These are phyloP conservation scores for Martes martes DNA, from an alignment of 2,113 vertebrate species.

Conservation along the genomic window DNA sequence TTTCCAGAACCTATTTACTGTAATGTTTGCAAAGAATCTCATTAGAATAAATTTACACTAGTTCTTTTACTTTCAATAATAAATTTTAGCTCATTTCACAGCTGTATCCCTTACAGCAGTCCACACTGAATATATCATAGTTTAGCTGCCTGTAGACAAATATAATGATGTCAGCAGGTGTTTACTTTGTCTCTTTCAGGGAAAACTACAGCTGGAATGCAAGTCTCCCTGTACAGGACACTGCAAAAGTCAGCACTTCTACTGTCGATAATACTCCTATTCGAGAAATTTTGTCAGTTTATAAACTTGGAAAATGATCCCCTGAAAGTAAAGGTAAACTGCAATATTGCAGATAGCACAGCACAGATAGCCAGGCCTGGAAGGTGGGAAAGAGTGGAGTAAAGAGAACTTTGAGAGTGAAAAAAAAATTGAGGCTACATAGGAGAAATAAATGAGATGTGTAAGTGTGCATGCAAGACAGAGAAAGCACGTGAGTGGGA, in stretches of 20 bases:
- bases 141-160: slow-evolving; percentile 59
- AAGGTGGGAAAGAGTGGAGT: not conserved
- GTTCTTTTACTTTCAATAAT: slow-evolving; percentile 64
- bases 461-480: not conserved
- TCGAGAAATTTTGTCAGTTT: slow-evolving; percentile 23
- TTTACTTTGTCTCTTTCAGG: slow-evolving; percentile 40
- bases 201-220: slow-evolving; percentile 43
- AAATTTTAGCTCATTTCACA: slow-evolving; percentile 67
- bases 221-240: not conserved
- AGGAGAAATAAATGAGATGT: not conserved
- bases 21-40: slow-evolving; percentile 54
- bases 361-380: not conserved
- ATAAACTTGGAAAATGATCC: slow-evolving; percentile 32
- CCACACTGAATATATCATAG: slow-evolving; percentile 53
- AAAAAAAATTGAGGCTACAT: not conserved
- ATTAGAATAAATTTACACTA: slow-evolving; percentile 67
- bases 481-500: not conserved
- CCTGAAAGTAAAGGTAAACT: slow-evolving; percentile 32
- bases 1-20: slow-evolving; percentile 39
- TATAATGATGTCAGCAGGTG: slow-evolving; percentile 53
- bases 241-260: slow-evolving; percentile 59
- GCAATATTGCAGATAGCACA: not conserved
- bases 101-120: slow-evolving; percentile 47
- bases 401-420: not conserved
- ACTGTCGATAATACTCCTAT: not conserved